phyloP scores from a whole-genome alignment of 1,140 invertebrate species.

The Drosophila bocki region DNA sequence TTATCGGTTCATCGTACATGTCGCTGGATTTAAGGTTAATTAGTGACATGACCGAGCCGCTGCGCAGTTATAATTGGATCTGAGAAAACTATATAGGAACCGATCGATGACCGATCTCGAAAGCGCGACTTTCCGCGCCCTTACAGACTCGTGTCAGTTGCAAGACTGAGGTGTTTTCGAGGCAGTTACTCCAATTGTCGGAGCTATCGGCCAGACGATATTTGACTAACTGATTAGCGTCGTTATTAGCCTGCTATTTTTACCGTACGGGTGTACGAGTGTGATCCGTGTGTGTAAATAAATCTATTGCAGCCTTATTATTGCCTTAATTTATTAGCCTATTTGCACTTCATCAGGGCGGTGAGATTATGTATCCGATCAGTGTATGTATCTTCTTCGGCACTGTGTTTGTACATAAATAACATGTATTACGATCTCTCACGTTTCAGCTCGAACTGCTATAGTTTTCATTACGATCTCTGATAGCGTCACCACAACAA shows the following conservation, averaged over 20 bases:
- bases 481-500: conserved; percentile 5
- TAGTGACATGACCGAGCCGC: conserved; percentile 59
- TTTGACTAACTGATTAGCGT: conserved; percentile 74
- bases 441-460: neutral
- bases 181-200: conserved; percentile 33
- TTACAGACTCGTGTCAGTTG: conserved; percentile 39
- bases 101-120: conserved; percentile 1
- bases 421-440: conserved; percentile 16
- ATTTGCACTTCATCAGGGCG: conserved; percentile 46
- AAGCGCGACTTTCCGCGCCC: conserved; percentile 18
- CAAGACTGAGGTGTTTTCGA: conserved; percentile 35
- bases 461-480: conserved; percentile 6
- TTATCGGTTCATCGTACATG: conserved; percentile 64
- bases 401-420: conserved; percentile 1
- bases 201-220: conserved; percentile 45
- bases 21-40: conserved; percentile 62
- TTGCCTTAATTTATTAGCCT: conserved; percentile 52
- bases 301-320: conserved; percentile 45
- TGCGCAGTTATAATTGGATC: neutral
- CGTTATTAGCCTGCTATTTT: conserved; percentile 53
- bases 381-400: conserved; percentile 3
- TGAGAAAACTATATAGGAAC: neutral
- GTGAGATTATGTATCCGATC: neutral
- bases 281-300: conserved; percentile 40
- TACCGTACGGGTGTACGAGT: conserved; percentile 31